Conservation (phyloP, 1,140 invertebrate genomes). For the Argopecten irradians region DNA sequence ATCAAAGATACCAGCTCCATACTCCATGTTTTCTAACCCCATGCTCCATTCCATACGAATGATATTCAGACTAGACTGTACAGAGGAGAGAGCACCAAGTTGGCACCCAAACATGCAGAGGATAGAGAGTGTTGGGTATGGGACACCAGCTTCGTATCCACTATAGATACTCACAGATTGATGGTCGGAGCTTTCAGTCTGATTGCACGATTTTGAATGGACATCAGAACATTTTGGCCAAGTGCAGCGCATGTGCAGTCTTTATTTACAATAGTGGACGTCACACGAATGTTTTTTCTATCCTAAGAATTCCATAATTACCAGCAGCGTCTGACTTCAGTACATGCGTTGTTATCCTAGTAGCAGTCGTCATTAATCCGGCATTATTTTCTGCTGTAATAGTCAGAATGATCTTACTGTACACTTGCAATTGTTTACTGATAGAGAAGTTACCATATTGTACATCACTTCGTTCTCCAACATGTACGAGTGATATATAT, state of each 20-base stretch:
- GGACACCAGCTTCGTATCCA: neutral
- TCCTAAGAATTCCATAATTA: constrained; percentile 34
- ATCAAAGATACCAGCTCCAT: constrained; percentile 50
- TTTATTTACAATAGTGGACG: constrained; percentile 45
- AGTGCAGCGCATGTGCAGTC: constrained; percentile 57
- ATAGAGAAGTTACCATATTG: constrained; percentile 42
- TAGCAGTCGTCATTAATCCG: constrained; percentile 45
- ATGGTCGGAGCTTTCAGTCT: neutral
- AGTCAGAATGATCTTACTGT: constrained; percentile 47
- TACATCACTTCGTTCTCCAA: neutral
- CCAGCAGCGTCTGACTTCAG: neutral
- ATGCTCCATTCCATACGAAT: constrained; percentile 52
- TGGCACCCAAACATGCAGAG: constrained; percentile 36
- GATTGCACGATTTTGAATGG: neutral
- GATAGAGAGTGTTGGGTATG: neutral
- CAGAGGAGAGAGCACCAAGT: constrained; percentile 17
- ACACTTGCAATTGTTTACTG: neutral
- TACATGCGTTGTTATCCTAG: constrained; percentile 41
- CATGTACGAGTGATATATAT: constrained; percentile 1
- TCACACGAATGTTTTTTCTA: constrained; percentile 55
- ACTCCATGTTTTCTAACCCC: constrained; percentile 1
- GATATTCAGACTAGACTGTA: neutral
- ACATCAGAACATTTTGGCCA: constrained; percentile 40
- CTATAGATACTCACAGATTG: neutral
- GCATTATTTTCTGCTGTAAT: constrained; percentile 52